These are phyloP conservation scores for Sebastes matsubarae DNA, from an alignment of 2,797 vertebrate species.

Conservation along the genomic window DNA sequence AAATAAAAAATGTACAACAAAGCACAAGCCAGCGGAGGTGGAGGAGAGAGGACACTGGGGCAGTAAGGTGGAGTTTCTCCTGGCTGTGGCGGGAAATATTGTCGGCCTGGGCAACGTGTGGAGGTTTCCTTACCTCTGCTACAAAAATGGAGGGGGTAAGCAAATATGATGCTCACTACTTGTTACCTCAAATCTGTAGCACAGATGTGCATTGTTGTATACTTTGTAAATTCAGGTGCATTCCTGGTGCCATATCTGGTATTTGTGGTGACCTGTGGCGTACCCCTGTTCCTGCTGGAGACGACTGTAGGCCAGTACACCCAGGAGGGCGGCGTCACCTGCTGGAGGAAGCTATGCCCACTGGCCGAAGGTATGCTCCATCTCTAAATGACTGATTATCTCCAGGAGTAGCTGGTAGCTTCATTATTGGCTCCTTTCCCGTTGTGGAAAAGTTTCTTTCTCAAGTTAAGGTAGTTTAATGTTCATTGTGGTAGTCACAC, in stretches of 20 bases:
- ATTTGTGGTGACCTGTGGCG: conserved; percentile 76
- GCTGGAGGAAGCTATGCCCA: conserved; percentile 81
- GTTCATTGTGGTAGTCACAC: not conserved
- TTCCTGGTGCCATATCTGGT: conserved; percentile 83
- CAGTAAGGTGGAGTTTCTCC: conserved; percentile 77
- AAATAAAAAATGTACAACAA: not conserved
- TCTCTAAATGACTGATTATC: not conserved
- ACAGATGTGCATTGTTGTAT: conserved; percentile 18
- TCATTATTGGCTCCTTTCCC: not conserved
- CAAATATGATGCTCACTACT: not conserved
- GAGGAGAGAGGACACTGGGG: conserved; percentile 80
- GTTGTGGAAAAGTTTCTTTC: not conserved
- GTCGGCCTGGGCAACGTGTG: conserved; percentile 82
- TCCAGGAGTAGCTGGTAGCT: not conserved
- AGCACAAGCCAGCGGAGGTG: not conserved
- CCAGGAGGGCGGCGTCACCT: conserved; percentile 78
- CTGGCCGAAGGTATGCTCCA: conserved; percentile 72
- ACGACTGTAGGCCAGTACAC: conserved; percentile 78
- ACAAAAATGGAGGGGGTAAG: conserved; percentile 84
- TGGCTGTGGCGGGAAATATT: conserved; percentile 79
- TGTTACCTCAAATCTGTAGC: conserved; percentile 38
- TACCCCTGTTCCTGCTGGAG: conserved; percentile 83
- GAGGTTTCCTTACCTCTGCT: conserved; percentile 85
- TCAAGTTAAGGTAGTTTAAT: not conserved
- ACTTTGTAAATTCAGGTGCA: conserved; percentile 67